A percentile compares a stretch with the other conserved stretches of the same genome.
Conservation (phyloP, 2,888 invertebrate genomes). For the Metallyticus violacea region DNA sequence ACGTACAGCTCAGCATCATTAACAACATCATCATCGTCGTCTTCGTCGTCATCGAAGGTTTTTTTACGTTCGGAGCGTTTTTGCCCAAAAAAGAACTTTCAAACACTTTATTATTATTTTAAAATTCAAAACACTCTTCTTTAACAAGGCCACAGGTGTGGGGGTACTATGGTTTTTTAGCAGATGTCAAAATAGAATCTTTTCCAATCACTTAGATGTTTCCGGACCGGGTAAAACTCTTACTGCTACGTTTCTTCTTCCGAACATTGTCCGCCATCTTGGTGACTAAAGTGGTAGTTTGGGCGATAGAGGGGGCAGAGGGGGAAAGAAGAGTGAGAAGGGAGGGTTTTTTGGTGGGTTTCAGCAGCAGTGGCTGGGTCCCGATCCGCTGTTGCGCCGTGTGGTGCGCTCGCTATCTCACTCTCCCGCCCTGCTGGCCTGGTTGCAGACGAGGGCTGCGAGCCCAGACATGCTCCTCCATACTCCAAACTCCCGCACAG, state of each 20-base stretch:
- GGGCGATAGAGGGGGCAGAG: background rate
- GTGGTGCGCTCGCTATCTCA: background rate
- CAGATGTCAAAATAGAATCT: background rate
- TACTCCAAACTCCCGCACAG: background rate
- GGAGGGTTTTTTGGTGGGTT: background rate
- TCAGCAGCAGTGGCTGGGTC: slow-evolving; percentile 10
- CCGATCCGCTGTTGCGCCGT: background rate
- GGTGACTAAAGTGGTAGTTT: slow-evolving; percentile 10
- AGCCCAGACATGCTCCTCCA: background rate
- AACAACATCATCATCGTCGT: slow-evolving; percentile 4
- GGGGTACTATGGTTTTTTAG: background rate
- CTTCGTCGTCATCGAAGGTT: slow-evolving; percentile 13
- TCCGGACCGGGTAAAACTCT: background rate
- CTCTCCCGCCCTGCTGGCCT: background rate
- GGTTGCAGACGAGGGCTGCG: background rate
- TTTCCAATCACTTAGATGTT: background rate
- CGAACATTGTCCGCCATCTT: slow-evolving; percentile 24
- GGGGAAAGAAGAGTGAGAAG: background rate
- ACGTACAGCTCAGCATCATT: background rate
- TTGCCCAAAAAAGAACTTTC: background rate
- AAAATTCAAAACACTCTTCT: slow-evolving; percentile 6
- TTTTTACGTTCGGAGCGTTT: background rate
- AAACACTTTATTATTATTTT: slow-evolving; percentile 1
- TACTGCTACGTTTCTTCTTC: background rate
- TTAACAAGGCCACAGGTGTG: slow-evolving; percentile 8